Evolutionary conservation across 2,888 invertebrate genomes (phyloP).

Genomic region (Drosophila dives): DNA sequence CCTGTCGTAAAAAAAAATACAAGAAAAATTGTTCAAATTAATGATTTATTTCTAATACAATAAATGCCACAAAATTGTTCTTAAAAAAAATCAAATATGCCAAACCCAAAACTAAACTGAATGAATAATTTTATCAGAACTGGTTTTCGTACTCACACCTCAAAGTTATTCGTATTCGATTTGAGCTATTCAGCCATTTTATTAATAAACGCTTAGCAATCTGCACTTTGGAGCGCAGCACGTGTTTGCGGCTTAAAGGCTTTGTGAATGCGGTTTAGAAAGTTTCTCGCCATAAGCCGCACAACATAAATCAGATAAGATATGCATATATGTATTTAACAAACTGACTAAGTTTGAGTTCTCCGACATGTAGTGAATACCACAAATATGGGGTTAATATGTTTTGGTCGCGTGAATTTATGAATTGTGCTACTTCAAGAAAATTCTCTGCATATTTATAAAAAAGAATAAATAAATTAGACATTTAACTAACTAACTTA

Average conservation of each 20-base stretch:
- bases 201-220: conserved; percentile 37
- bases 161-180: conserved; percentile 38
- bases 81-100: conserved; percentile 1
- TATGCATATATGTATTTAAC: conserved; percentile 46
- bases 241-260: conserved; percentile 51
- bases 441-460: background rate
- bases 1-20: conserved; percentile 49
- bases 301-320: conserved; percentile 34
- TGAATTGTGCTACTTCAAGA: conserved; percentile 17
- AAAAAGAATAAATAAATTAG: background rate
- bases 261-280: conserved; percentile 74
- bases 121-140: conserved; percentile 38
- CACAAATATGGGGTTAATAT: conserved; percentile 47
- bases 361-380: conserved; percentile 44
- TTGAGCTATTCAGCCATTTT: conserved; percentile 35
- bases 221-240: conserved; percentile 41
- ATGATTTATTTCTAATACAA: conserved; percentile 37
- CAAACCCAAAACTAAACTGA: conserved; percentile 16
- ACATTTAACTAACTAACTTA: background rate
- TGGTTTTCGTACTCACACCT: conserved; percentile 58
- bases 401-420: conserved; percentile 17
- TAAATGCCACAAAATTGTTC: conserved; percentile 35
- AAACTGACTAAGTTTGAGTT: conserved; percentile 33
- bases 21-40: conserved; percentile 31
- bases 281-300: conserved; percentile 55